Conservation (phyloP, 2,113 vertebrate genomes). For the Poeciliopsis retropinna region DNA sequence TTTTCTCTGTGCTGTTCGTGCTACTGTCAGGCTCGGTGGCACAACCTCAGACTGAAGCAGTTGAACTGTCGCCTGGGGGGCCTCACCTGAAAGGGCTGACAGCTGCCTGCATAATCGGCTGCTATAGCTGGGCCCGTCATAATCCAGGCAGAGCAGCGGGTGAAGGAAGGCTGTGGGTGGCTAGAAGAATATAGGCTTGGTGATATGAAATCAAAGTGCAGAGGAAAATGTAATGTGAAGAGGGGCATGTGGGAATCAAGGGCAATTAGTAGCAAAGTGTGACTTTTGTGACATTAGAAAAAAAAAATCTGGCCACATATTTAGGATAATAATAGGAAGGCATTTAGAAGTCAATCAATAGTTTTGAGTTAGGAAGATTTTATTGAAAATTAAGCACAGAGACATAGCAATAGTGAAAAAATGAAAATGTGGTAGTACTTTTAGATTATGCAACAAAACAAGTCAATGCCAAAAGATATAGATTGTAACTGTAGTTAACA, state of each 20-base stretch:
- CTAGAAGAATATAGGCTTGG: constrained; percentile 35
- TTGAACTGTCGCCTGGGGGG: constrained; percentile 81
- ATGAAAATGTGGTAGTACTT: background rate
- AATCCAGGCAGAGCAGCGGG: background rate
- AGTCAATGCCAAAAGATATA: background rate
- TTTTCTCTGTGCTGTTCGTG: constrained; percentile 69
- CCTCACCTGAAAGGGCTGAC: constrained; percentile 80
- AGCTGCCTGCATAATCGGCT: constrained; percentile 80
- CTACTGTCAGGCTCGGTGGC: constrained; percentile 73
- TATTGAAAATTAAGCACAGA: background rate
- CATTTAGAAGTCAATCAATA: background rate
- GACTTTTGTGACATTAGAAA: background rate
- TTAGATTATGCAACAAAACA: background rate
- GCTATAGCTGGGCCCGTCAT: constrained; percentile 43
- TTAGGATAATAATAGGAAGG: background rate
- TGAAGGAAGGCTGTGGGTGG: constrained; percentile 34
- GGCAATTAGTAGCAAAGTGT: background rate
- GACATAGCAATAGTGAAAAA: background rate
- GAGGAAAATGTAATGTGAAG: background rate
- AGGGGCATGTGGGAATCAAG: constrained; percentile 7
- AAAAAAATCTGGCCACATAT: background rate
- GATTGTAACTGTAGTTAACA: background rate
- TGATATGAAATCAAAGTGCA: constrained; percentile 31
- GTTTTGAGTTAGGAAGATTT: background rate
- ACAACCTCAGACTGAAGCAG: constrained; percentile 74